Conservation (phyloP, 1,140 invertebrate species). For the Drosophila orena region DNA sequence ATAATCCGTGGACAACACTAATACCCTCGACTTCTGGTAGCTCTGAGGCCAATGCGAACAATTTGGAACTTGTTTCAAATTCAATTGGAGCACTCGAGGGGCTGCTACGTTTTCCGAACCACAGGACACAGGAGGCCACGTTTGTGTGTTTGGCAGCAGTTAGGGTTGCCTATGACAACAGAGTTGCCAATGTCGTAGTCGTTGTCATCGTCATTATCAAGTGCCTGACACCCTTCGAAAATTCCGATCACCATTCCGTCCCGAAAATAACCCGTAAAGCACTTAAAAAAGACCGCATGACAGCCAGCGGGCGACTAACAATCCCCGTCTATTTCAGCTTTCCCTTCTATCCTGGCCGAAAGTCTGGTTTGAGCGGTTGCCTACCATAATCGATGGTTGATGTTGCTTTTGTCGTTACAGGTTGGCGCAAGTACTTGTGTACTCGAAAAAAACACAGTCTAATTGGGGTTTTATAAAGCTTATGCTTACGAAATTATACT, state of each 20-base stretch:
- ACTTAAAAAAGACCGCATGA: constrained; percentile 78
- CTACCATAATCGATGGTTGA: constrained; percentile 57
- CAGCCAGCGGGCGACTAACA: constrained; percentile 49
- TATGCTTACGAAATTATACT: too few relatives aligned
- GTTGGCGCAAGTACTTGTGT: constrained; percentile 5
- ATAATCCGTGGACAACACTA: neutral
- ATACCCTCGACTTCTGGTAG: neutral
- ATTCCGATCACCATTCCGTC: constrained; percentile 30
- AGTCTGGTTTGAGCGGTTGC: constrained; percentile 2
- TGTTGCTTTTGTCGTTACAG: constrained; percentile 18
- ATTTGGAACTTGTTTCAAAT: constrained; percentile 49
- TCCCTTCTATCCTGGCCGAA: constrained; percentile 4
- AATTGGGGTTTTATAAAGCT: neutral
- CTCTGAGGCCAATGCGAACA: constrained; percentile 4
- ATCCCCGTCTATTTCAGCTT: neutral
- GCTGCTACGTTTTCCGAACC: constrained; percentile 3
- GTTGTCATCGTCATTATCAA: constrained; percentile 79
- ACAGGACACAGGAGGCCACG: neutral
- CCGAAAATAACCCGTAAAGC: constrained; percentile 75
- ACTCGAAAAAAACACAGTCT: constrained; percentile 1
- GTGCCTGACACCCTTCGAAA: constrained; percentile 49
- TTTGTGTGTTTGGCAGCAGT: constrained; percentile 13
- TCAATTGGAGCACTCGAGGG: constrained; percentile 41
- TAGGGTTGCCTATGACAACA: constrained; percentile 40
- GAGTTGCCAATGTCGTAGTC: constrained; percentile 29